Base-by-base conservation (phyloP, 2,888 invertebrate genomes). In the Tenthredo amoena region DNA sequence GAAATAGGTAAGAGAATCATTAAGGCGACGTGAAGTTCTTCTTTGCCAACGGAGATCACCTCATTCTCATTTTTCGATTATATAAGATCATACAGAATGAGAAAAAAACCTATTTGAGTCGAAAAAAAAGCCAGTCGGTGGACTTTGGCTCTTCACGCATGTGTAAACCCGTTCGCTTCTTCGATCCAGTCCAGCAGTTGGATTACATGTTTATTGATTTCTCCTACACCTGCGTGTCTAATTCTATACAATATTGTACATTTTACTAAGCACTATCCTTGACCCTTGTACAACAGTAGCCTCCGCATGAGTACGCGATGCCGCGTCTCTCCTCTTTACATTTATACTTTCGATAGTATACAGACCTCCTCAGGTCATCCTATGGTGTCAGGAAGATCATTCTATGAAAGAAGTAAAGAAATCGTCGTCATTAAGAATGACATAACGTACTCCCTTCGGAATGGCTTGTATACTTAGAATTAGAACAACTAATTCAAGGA, bases 31-130 rank as follows among this genome's bases (percentile, higher is more conserved):
- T n/a, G n/a, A 55, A n/a, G n/a, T 55, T 5, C 55, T n/a, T 18
- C 55, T 55, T 55, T 55, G n/a, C n/a, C 55, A n/a, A n/a, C 55
- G n/a, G n/a, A 55, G 2, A n/a, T 18, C 7, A n/a, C n/a, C 55
- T 55, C 55, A n/a, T 55, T n/a, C 6, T 55, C 55, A n/a, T 55
- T 6, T 55, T n/a, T 26, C 26, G 26, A 26, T 26, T 26, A 26
- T 26, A 26, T 26, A 26, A 26, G n/a, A 55, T 55, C n/a, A n/a
- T n/a, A 55, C 7, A n/a, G 10, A 55, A n/a, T n/a, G 5, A n/a
- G n/a, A 2, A n/a, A 6, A 40, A 37, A 15, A 0, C 1, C 0
- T n/a, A 1, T n/a, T 9, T 9, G 18, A 2, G n/a, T 10, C n/a
- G n/a, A 40, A 6, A 37, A 34, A 37, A 71, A n/a, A 12, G 6